Evolutionary conservation across 2,888 invertebrate species (phyloP).

Genomic region (Ophonus ardosiacus): DNA sequence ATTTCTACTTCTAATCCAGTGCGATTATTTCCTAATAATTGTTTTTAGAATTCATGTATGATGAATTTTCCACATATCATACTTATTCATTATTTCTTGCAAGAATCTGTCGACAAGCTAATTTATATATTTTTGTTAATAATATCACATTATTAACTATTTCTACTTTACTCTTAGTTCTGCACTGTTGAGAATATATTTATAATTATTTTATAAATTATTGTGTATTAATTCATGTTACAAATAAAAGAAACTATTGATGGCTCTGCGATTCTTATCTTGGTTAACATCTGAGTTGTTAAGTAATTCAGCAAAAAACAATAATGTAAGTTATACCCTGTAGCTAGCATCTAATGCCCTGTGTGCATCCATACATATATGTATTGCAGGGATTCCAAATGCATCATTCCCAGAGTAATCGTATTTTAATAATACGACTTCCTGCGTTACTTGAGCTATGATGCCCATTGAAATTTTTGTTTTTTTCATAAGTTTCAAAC

Average conservation of each 20-base stretch:
- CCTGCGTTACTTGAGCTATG: slow-evolving; percentile 5
- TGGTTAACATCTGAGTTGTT: neutral
- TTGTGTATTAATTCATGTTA: neutral
- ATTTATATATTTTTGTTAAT: neutral
- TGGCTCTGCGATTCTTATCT: neutral
- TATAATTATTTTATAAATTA: neutral
- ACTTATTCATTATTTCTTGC: too few relatives aligned
- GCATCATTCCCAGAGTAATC: slow-evolving; percentile 20
- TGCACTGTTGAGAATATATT: neutral
- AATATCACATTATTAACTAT: neutral
- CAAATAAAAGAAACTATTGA: neutral
- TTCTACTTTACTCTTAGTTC: too few relatives aligned
- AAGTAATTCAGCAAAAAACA: slow-evolving; percentile 17
- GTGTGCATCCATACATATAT: slow-evolving; percentile 5
- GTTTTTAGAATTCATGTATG: too few relatives aligned
- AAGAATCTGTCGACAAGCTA: too few relatives aligned
- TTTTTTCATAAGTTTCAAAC: slow-evolving; percentile 19
- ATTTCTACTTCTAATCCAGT: too few relatives aligned
- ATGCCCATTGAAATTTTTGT: slow-evolving; percentile 17
- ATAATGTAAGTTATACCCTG: neutral
- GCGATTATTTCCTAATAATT: too few relatives aligned
- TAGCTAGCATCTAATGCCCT: slow-evolving; percentile 5
- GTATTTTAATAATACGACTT: slow-evolving; percentile 41
- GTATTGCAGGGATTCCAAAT: slow-evolving; percentile 12
- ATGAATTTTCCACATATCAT: too few relatives aligned